phyloP scores from a whole-genome alignment of 2,797 vertebrate species.

The Dicrostonyx torquatus region DNA sequence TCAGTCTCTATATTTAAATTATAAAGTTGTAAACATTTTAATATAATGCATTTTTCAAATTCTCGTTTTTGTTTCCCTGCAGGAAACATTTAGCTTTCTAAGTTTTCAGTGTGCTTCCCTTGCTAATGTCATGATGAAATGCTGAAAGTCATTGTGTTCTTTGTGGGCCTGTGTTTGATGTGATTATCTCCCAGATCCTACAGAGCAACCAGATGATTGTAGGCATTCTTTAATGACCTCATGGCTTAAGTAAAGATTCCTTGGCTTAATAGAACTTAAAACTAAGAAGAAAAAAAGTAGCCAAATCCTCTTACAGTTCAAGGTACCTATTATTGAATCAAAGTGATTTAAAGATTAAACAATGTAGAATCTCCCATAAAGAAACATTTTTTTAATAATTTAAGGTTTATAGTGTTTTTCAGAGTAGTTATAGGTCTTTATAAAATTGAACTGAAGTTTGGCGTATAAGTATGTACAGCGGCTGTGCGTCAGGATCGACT shows the following conservation, averaged over 20 bases:
- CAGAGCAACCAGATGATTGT: background rate
- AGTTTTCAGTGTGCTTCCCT: background rate
- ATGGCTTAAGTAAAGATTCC: constrained; percentile 45
- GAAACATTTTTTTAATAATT: constrained; percentile 22
- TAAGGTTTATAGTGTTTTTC: constrained; percentile 17
- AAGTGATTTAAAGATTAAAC: constrained; percentile 8
- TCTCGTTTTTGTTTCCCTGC: background rate
- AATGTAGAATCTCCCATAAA: background rate
- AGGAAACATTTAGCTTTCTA: constrained; percentile 15
- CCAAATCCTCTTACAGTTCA: background rate
- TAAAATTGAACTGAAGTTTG: background rate
- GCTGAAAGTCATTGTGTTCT: background rate
- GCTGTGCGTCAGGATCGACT: background rate
- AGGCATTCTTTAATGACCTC: background rate
- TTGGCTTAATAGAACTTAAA: constrained; percentile 44
- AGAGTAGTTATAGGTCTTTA: background rate
- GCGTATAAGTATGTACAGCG: background rate
- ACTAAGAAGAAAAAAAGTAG: background rate
- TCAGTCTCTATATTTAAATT: constrained; percentile 31
- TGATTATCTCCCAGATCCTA: background rate
- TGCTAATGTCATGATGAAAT: background rate
- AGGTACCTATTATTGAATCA: background rate
- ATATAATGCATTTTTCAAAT: constrained; percentile 7
- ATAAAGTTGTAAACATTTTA: background rate
- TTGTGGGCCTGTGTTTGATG: constrained; percentile 21